Conservation (phyloP, 2,113 vertebrate species). For the Notechis scutatus region DNA sequence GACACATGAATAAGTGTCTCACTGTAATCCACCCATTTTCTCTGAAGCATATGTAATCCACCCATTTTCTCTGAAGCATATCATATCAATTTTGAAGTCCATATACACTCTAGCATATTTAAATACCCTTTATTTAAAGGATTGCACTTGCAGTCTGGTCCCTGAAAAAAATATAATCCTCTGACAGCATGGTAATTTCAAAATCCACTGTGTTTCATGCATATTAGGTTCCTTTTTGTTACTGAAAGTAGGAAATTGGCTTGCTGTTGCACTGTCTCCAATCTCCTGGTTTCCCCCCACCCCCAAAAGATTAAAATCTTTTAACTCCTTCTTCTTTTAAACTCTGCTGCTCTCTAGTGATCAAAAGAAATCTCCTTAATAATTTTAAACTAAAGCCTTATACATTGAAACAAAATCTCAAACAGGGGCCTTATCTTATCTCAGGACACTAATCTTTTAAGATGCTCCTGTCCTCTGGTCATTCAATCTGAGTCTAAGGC, state of each 20-base stretch:
- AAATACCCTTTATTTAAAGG: neutral
- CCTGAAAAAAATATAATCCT: neutral
- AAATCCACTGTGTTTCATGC: neutral
- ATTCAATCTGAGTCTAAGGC: neutral
- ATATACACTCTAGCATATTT: neutral
- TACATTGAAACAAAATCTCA: neutral
- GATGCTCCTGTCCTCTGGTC: neutral
- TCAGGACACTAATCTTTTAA: neutral
- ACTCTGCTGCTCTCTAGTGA: slow-evolving; percentile 58
- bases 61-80: neutral
- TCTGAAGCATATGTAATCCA: neutral
- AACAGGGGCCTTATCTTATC: neutral
- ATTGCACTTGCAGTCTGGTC: neutral
- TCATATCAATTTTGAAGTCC: neutral
- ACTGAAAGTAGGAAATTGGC: slow-evolving; percentile 4
- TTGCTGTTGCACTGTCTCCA: neutral
- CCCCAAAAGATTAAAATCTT: neutral
- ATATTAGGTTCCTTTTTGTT: slow-evolving; percentile 24
- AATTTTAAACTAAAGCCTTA: neutral
- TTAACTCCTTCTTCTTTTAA: neutral
- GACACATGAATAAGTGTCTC: neutral
- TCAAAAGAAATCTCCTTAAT: slow-evolving; percentile 5
- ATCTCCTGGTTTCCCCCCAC: neutral
- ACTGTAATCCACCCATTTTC: neutral
- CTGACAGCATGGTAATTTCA: neutral